phyloP scores from a whole-genome alignment of 2,113 vertebrate species.

The Perca flavescens region DNA sequence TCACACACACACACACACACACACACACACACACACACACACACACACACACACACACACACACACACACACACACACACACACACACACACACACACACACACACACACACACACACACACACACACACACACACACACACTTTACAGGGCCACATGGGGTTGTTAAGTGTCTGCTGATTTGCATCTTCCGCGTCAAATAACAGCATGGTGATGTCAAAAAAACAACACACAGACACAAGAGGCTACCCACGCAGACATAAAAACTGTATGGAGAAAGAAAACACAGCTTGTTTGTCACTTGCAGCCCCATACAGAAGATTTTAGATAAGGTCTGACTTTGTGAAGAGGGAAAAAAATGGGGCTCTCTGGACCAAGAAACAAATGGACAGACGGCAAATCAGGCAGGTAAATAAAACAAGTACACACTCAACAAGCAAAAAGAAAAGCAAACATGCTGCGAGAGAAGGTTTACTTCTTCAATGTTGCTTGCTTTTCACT shows the following conservation, averaged over 20 bases:
- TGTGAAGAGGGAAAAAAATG: constrained; percentile 2
- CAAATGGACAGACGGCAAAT: neutral
- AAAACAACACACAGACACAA: constrained; percentile 1
- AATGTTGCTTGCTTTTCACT: constrained; percentile 29
- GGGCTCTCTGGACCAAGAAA: neutral
- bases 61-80: too few relatives aligned
- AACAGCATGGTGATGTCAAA: constrained; percentile 9
- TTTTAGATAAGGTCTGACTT: constrained; percentile 23
- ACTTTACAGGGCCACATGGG: constrained; percentile 13
- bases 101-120: too few relatives aligned
- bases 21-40: too few relatives aligned
- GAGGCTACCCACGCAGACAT: constrained; percentile 7
- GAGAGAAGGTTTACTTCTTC: constrained; percentile 8
- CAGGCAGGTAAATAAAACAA: constrained; percentile 8
- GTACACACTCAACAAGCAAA: neutral
- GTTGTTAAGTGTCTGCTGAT: constrained; percentile 39
- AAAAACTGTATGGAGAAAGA: neutral
- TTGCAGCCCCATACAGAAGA: neutral
- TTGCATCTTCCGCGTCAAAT: constrained; percentile 54
- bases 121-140: neutral
- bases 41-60: neutral
- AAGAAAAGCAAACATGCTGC: neutral
- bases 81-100: neutral
- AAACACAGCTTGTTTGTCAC: constrained; percentile 6
- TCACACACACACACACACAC: too few relatives aligned